Conservation (phyloP, 2,888 invertebrate genomes). For the Leucophora obtusa region DNA sequence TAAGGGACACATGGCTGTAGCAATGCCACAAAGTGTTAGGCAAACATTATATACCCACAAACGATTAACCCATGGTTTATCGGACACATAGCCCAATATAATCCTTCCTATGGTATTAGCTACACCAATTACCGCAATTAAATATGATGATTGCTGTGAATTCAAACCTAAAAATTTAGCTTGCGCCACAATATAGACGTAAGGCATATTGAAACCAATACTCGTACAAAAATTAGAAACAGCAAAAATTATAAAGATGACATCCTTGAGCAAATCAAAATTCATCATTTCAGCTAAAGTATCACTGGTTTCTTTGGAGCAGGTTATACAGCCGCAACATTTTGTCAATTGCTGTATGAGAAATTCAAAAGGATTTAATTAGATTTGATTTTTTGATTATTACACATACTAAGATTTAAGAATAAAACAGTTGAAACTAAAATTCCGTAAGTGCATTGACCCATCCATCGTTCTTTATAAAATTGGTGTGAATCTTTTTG, state of each 20-base stretch:
- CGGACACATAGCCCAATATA: slow-evolving; percentile 90
- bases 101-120: slow-evolving; percentile 95
- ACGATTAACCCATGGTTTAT: slow-evolving; percentile 94
- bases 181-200: slow-evolving; percentile 89
- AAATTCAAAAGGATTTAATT: no score
- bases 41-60: slow-evolving; percentile 93
- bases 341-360: slow-evolving; percentile 73
- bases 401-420: no score
- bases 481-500: no score
- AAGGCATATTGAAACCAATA: slow-evolving; percentile 96
- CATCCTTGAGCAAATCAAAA: slow-evolving; percentile 89
- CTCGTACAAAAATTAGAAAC: slow-evolving; percentile 93
- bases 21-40: slow-evolving; percentile 92
- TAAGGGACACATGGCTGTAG: slow-evolving; percentile 88
- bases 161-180: slow-evolving; percentile 82
- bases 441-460: no score
- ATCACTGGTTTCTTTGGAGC: slow-evolving; percentile 85
- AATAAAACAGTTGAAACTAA: no score
- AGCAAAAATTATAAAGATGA: slow-evolving; percentile 92
- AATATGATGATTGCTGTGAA: slow-evolving; percentile 82
- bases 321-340: slow-evolving; percentile 82
- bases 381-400: no score
- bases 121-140: slow-evolving; percentile 90
- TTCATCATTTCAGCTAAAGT: slow-evolving; percentile 91
- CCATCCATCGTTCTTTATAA: no score